Base-by-base conservation (phyloP, 2,888 invertebrate genomes). In the Acrobasis consociella region DNA sequence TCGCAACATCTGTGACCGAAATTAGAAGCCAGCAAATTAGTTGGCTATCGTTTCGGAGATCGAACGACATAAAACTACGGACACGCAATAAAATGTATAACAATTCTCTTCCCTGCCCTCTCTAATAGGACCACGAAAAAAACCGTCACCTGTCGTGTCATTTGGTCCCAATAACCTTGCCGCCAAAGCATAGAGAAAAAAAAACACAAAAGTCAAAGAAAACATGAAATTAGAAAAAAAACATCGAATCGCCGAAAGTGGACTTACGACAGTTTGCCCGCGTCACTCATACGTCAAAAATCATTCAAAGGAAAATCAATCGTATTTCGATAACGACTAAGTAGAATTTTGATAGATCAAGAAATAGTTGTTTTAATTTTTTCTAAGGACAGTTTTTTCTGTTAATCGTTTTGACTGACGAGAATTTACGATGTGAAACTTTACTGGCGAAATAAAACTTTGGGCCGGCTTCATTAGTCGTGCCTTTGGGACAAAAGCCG, bases 131-230 rank as follows among this genome's bases (percentile, higher is more conserved):
- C 63, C 62, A 58, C 69, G 72, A 87, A 88, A 86, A 80, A 78
- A 74, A 72, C 79, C 89, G 89, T 91, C 92, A 92, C 91, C 92
- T 92, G 92, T 90, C 91, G 90, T 91, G 91, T 91, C 92, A 91
- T 91, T 92, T 91, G 92, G 92, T 87, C 73, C 86, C 87, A 87
- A 89, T 89, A 88, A 89, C 87, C 82, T 79, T 66, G 80, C 90
- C 91, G 91, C 87, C 91, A 90, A 91, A 55, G 60, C 49, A 10
- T 9, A 7, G 10, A 39, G 37, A 60, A 55, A 62, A 60, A 62
- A 37, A 22, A 61, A 61, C n/a, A 51, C 42, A 62, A 55, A 62
- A 62, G 55, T 62, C 49, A 46, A 49, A 91, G 89, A 89, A 89
- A 87, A 86, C 81, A 85, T 71, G 74, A 81, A 84, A 82, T 84